phyloP scores from a whole-genome alignment of 2,113 vertebrate species.

The Nasalis larvatus region DNA sequence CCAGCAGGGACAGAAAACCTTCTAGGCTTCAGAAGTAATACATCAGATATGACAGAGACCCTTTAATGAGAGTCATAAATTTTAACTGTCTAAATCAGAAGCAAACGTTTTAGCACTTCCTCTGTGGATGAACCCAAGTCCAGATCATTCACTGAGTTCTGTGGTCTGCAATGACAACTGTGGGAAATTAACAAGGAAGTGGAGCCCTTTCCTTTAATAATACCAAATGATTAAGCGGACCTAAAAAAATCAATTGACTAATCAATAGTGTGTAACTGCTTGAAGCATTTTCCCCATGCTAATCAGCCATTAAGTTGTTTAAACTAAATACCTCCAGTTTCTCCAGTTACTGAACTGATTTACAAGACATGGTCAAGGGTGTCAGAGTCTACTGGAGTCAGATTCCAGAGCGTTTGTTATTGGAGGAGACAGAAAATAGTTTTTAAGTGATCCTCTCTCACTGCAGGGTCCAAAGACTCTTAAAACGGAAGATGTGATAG shows the following conservation, averaged over 20 bases:
- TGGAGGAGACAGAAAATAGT: not conserved
- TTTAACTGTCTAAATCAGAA: not conserved
- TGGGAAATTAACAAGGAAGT: not conserved
- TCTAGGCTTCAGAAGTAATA: not conserved
- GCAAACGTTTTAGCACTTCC: not conserved
- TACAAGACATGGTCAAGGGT: slow-evolving; percentile 6
- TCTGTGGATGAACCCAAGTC: not conserved
- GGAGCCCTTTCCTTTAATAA: slow-evolving; percentile 49
- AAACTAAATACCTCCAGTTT: slow-evolving; percentile 55
- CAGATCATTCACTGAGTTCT: not conserved
- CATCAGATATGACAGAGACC: not conserved
- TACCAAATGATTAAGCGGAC: not conserved
- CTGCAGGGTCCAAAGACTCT: not conserved
- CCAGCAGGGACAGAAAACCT: not conserved
- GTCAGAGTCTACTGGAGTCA: not conserved
- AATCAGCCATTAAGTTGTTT: slow-evolving; percentile 60
- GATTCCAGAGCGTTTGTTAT: not conserved
- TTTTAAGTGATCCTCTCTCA: not conserved
- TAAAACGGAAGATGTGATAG: not conserved
- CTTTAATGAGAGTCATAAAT: not conserved
- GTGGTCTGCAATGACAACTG: not conserved
- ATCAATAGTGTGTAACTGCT: slow-evolving; percentile 47
- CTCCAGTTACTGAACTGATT: not conserved
- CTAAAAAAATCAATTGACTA: slow-evolving; percentile 49
- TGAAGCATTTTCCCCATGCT: slow-evolving; percentile 31